These are phyloP conservation scores for Pollenia labialis DNA, from an alignment of 2,888 invertebrate genomes.

Conservation along the genomic window DNA sequence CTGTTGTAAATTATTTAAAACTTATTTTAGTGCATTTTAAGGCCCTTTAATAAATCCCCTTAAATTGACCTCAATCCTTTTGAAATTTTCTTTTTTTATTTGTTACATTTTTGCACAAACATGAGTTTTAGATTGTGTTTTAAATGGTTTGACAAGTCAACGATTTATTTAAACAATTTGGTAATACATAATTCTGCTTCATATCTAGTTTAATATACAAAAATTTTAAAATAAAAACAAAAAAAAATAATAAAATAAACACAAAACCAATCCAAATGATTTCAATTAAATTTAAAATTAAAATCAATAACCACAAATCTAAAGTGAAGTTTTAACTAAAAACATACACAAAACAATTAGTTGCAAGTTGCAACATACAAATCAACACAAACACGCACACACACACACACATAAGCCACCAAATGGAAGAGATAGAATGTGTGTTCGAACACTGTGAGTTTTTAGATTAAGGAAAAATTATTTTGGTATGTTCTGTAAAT, in stretches of 20 bases:
- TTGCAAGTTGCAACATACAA: slow-evolving; percentile 50
- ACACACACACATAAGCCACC: not conserved
- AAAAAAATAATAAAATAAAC: too few relatives aligned
- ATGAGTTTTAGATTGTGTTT: slow-evolving; percentile 40
- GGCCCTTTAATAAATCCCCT: not conserved
- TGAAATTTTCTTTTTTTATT: not conserved
- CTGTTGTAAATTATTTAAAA: not conserved
- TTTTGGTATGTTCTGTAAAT: too few relatives aligned
- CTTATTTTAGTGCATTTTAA: not conserved
- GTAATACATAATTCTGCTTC: slow-evolving; percentile 57
- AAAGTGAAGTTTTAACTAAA: slow-evolving; percentile 51
- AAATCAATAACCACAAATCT: slow-evolving; percentile 71
- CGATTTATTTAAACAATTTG: slow-evolving; percentile 68
- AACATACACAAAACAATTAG: slow-evolving; percentile 65
- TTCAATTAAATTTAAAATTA: slow-evolving; percentile 72
- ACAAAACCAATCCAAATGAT: slow-evolving; percentile 57
- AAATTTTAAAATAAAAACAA: not conserved
- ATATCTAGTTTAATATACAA: slow-evolving; percentile 9
- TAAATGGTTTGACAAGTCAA: slow-evolving; percentile 66
- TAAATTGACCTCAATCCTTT: not conserved
- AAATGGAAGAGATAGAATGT: not conserved
- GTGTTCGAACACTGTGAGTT: not conserved
- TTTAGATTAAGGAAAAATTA: slow-evolving; percentile 12
- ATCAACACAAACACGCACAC: not conserved
- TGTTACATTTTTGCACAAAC: slow-evolving; percentile 21